Evolutionary conservation across 2,797 vertebrate genomes (phyloP).

Genomic region (Myotis daubentonii): DNA sequence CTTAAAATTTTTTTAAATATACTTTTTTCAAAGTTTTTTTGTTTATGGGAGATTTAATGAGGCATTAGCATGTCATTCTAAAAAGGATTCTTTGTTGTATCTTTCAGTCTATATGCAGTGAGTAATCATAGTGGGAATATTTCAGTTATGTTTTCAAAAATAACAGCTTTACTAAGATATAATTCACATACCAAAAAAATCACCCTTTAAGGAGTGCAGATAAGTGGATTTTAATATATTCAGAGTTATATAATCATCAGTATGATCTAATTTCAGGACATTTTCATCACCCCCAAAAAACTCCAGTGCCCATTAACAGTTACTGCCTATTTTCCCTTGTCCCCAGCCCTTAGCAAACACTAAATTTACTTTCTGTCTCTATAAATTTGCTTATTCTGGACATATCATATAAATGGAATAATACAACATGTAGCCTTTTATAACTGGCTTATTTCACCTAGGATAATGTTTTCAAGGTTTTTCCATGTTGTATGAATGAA

Average conservation of each 20-base stretch:
- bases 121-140: background rate
- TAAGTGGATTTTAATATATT: background rate
- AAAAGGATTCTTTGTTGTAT: background rate
- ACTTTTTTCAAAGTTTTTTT: conserved; percentile 38
- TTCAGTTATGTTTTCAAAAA: background rate
- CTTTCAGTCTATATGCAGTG: background rate
- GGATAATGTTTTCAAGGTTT: conserved; percentile 6
- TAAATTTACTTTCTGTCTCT: conserved; percentile 32
- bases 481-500: background rate
- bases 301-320: background rate
- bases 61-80: background rate
- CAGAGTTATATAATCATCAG: background rate
- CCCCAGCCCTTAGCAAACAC: background rate
- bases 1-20: background rate
- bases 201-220: background rate
- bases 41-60: conserved; percentile 40
- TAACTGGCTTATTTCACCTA: conserved; percentile 31
- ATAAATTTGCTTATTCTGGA: background rate
- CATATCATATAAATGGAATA: background rate
- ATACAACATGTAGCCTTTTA: background rate
- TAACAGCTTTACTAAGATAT: background rate
- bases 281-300: conserved; percentile 19
- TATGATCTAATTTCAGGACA: conserved; percentile 4
- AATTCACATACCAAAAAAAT: conserved; percentile 13
- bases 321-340: background rate